Base-by-base conservation (phyloP, 2,113 vertebrate species). In the Neolamprologus cancellatus region DNA sequence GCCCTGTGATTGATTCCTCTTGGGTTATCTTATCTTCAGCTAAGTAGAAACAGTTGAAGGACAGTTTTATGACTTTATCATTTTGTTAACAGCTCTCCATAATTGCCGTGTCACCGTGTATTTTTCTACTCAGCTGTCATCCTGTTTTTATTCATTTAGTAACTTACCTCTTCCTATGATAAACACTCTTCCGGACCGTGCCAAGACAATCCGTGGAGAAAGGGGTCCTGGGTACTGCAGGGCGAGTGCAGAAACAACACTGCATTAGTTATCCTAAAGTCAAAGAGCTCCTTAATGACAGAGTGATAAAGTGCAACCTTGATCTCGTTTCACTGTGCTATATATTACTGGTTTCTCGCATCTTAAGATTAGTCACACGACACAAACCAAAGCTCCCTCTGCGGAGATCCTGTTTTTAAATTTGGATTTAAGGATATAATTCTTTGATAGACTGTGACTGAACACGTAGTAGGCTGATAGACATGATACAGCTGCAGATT, bases 11-110 rank as follows among this genome's bases (percentile, higher is more conserved):
- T 79, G 81, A 90, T 91, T 93, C 83, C 79, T 74, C 71, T 36
- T 9, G 25, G 54, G 81, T 88, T 87, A 89, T 90, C 87, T 90
- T 81, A 82, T 92, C 88, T 61, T 6, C 48, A 66, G 57, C 74
- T 87, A 90, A 92, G 89, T 91, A 89, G 84, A 93, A 91, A 86
- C 91, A 86, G 89, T 86, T 91, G 92, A 93, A 88, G 84, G 88
- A 89, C 83, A 79, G 74, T 90, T 59, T 89, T n/a, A 88, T 88
- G 85, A 87, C 50, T 81, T 89, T 86, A 88, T 82, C 32, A 23
- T 91, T 94, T 91, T 80, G 50, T 87, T 93, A 88, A 87, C 87
- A 86, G 83, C 83, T 89, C 82, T 71, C 46, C 78, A 86, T 93
- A 86, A 87, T 83, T 74, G 66, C 81, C 52, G 11, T 44, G 84